Percentiles rank a stretch among this genome's conserved stretches.
Evolutionary conservation across 1,140 invertebrate species (phyloP).

Genomic region (Neocloeon triangulifer): DNA sequence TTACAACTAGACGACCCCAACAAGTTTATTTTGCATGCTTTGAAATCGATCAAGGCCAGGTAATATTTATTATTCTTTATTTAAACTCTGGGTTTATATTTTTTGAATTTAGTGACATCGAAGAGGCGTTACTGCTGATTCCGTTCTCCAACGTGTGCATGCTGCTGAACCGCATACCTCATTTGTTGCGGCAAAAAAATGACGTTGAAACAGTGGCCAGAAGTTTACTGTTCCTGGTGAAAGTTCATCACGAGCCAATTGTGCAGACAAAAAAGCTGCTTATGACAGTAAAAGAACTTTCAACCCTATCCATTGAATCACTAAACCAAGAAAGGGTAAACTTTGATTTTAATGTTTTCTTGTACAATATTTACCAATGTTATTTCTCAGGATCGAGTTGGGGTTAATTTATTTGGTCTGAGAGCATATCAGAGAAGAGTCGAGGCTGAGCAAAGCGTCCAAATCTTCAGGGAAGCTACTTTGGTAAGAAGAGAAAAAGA

Average conservation of each 20-base stretch:
- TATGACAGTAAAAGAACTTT: constrained; percentile 40
- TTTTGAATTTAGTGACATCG: constrained; percentile 49
- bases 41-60: constrained; percentile 54
- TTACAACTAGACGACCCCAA: constrained; percentile 43
- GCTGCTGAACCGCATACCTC: constrained; percentile 45
- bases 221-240: constrained; percentile 56
- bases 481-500: constrained; percentile 35
- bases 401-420: constrained; percentile 70
- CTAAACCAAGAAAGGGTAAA: constrained; percentile 38
- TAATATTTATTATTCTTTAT: constrained; percentile 12
- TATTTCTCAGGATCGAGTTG: constrained; percentile 49
- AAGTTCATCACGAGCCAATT: constrained; percentile 68
- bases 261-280: constrained; percentile 40
- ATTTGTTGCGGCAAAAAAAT: constrained; percentile 35
- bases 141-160: constrained; percentile 63
- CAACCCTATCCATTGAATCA: constrained; percentile 28
- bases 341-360: constrained; percentile 6
- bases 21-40: constrained; percentile 59
- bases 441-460: constrained; percentile 57
- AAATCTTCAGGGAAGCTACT: constrained; percentile 63
- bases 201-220: constrained; percentile 53
- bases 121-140: constrained; percentile 67
- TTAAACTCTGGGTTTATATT: constrained; percentile 7
- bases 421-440: constrained; percentile 47
- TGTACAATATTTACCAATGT: too few species aligned